A percentile compares a stretch with the other conserved stretches of the same genome.
Conservation (phyloP, 1,140 invertebrate species). For the Sarcophaga bullata region DNA sequence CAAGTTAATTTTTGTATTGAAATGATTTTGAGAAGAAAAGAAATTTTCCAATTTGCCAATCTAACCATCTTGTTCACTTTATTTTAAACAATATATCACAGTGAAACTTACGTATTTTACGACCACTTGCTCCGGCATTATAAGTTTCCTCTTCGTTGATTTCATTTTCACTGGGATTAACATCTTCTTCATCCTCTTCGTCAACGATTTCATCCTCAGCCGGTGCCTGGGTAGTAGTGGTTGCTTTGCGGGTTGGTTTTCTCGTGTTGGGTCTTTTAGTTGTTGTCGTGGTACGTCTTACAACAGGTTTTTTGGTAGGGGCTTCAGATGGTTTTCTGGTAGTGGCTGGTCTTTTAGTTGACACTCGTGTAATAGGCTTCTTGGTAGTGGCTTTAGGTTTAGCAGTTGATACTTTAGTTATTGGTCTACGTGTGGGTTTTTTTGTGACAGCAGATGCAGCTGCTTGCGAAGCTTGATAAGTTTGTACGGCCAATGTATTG, state of each 20-base stretch:
- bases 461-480: constrained; percentile 48
- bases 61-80: constrained; percentile 32
- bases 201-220: constrained; percentile 57
- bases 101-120: constrained; percentile 72
- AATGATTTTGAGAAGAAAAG: constrained; percentile 37
- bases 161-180: constrained; percentile 66
- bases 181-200: constrained; percentile 68
- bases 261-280: constrained; percentile 66
- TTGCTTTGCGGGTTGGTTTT: constrained; percentile 59
- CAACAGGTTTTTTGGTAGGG: constrained; percentile 44
- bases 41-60: constrained; percentile 34
- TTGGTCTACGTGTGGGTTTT: constrained; percentile 56
- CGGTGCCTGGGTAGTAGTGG: constrained; percentile 51
- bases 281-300: constrained; percentile 47
- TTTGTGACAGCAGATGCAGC: constrained; percentile 51
- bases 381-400: constrained; percentile 50
- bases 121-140: constrained; percentile 52
- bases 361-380: constrained; percentile 58
- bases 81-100: constrained; percentile 42
- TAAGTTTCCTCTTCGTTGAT: constrained; percentile 69
- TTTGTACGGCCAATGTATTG: constrained; percentile 53
- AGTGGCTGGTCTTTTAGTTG: constrained; percentile 60
- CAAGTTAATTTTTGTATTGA: background rate
- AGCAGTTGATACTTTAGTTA: constrained; percentile 57
- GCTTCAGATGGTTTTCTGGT: constrained; percentile 52